A percentile compares a stretch with the other conserved stretches of the same genome.
Evolutionary conservation across 2,113 vertebrate species (phyloP).

Genomic region (Heloderma charlesbogerti): DNA sequence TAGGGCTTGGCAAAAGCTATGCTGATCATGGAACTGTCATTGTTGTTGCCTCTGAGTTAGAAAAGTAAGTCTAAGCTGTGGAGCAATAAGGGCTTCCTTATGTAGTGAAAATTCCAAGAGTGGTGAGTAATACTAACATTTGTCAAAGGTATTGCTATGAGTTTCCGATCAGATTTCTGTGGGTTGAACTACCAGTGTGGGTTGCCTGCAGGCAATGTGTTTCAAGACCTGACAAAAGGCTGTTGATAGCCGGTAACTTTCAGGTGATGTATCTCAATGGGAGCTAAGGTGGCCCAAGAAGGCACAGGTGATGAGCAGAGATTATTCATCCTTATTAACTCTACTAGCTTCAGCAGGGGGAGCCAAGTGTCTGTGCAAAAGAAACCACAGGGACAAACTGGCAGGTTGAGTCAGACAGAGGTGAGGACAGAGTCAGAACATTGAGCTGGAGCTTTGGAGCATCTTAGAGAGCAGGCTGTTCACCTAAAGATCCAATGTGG

Average conservation of each 20-base stretch:
- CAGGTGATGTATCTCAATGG: neutral
- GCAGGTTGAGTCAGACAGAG: neutral
- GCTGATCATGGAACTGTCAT: conserved; percentile 3
- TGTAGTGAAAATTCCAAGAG: neutral
- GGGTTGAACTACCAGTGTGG: neutral
- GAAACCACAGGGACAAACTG: neutral
- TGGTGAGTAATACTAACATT: neutral
- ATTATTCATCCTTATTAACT: neutral
- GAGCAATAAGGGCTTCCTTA: neutral
- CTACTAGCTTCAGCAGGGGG: neutral
- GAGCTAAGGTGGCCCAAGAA: neutral
- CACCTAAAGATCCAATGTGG: no score
- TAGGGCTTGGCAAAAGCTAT: neutral
- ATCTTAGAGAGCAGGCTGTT: neutral
- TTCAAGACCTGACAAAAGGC: neutral
- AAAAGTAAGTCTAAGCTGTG: neutral
- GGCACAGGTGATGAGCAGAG: neutral
- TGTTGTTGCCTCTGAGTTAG: neutral
- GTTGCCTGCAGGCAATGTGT: neutral
- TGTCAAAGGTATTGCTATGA: neutral
- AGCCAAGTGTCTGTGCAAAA: neutral
- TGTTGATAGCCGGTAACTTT: neutral
- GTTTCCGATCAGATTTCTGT: neutral
- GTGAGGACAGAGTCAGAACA: neutral
- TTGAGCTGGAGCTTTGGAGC: neutral